Conservation (phyloP, 1,140 invertebrate genomes). For the Leptinotarsa lineolata region DNA sequence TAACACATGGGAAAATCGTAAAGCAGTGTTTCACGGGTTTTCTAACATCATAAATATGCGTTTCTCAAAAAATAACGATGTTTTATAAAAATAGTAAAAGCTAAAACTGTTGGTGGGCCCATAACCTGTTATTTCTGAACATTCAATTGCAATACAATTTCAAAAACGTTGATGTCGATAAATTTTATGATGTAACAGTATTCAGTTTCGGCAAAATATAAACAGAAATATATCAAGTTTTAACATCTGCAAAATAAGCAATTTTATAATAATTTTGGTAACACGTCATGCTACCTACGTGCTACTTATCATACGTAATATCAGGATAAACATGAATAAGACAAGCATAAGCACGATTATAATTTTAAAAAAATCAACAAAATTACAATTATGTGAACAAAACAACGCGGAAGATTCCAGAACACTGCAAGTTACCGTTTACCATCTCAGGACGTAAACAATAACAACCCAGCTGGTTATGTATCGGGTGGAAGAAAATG, state of each 20-base stretch:
- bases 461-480: slow-evolving; percentile 23
- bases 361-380: neutral
- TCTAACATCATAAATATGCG: too few species aligned
- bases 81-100: too few species aligned
- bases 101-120: too few species aligned
- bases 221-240: too few species aligned
- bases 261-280: slow-evolving; percentile 15
- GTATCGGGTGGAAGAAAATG: neutral
- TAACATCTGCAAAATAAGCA: neutral
- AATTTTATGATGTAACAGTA: too few species aligned
- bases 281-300: slow-evolving; percentile 22
- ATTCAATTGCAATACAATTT: too few species aligned
- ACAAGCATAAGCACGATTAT: neutral
- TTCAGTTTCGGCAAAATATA: too few species aligned
- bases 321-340: neutral
- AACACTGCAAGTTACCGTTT: neutral
- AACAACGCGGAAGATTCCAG: slow-evolving; percentile 1
- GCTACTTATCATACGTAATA: neutral
- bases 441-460: slow-evolving; percentile 13
- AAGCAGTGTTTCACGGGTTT: too few species aligned
- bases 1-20: too few species aligned
- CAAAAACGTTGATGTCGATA: too few species aligned
- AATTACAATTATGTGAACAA: neutral
- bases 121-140: too few species aligned
- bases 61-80: too few species aligned